Percentiles rank a stretch among this genome's conserved stretches.
Conservation (phyloP, 2,113 vertebrate genomes). For the Helogale parvula region DNA sequence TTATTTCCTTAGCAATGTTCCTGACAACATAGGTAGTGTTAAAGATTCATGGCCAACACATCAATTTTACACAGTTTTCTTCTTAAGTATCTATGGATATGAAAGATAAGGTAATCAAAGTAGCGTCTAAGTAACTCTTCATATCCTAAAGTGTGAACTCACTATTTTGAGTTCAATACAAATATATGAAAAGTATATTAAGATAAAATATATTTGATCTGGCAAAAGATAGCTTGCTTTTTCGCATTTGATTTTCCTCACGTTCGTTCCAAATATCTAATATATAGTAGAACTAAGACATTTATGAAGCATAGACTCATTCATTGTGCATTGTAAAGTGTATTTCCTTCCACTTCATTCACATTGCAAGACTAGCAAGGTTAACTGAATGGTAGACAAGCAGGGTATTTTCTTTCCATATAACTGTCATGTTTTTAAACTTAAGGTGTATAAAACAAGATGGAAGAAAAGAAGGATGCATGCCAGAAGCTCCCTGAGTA, state of each 20-base stretch:
- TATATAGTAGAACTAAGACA: background rate
- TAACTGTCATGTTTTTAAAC: background rate
- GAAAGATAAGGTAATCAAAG: constrained; percentile 13
- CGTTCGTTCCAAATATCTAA: background rate
- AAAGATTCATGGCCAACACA: constrained; percentile 44
- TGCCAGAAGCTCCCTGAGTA: background rate
- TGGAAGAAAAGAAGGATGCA: background rate
- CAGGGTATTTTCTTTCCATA: constrained; percentile 10
- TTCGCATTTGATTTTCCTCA: constrained; percentile 39
- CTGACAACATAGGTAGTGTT: background rate
- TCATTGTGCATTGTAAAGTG: constrained; percentile 8
- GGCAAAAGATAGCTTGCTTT: background rate
- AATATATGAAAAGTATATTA: constrained; percentile 4
- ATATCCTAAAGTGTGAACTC: background rate
- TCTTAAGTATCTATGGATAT: constrained; percentile 34
- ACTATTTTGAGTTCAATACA: constrained; percentile 17
- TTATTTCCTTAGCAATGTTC: constrained; percentile 47
- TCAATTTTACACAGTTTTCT: constrained; percentile 47
- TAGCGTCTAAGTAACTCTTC: constrained; percentile 28
- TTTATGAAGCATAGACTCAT: background rate
- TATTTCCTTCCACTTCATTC: constrained; percentile 46
- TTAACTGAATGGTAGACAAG: background rate
- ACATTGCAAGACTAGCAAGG: background rate
- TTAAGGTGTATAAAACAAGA: background rate
- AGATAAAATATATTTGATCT: constrained; percentile 22